Evolutionary conservation across 2,888 invertebrate species (phyloP).

Genomic region (Xestia ashworthii): DNA sequence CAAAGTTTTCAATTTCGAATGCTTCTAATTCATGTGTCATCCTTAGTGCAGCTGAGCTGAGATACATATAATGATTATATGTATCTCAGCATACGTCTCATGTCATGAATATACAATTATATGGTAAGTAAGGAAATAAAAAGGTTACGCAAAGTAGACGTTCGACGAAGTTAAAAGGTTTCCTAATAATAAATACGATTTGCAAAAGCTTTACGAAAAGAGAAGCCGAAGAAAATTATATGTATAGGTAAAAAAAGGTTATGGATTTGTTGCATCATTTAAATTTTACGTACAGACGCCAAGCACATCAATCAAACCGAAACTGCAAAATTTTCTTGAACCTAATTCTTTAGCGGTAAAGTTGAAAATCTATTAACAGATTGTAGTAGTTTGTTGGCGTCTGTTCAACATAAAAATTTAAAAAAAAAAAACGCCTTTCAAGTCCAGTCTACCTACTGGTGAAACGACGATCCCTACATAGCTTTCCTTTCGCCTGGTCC

Average conservation of each 20-base stretch:
- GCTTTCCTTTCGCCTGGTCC: background rate
- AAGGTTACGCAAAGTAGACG: slow-evolving; percentile 52
- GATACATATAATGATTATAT: slow-evolving; percentile 40
- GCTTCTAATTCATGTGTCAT: background rate
- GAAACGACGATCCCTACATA: background rate
- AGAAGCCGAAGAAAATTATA: slow-evolving; percentile 4
- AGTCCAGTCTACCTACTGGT: too few relatives aligned
- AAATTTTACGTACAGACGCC: background rate
- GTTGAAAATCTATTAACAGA: too few relatives aligned
- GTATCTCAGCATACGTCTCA: slow-evolving; percentile 16
- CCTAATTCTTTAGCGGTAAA: too few relatives aligned
- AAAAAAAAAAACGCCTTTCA: too few relatives aligned
- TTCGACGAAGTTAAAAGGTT: slow-evolving; percentile 51
- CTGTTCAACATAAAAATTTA: too few relatives aligned
- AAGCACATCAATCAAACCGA: background rate
- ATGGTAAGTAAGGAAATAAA: slow-evolving; percentile 48
- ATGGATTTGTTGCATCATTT: background rate
- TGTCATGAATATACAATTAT: slow-evolving; percentile 55
- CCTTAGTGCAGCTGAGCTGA: slow-evolving; percentile 5
- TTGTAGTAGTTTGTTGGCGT: too few relatives aligned
- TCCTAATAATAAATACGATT: slow-evolving; percentile 53
- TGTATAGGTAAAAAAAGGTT: background rate
- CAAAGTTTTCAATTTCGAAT: background rate
- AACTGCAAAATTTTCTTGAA: too few relatives aligned
- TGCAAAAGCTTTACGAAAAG: slow-evolving; percentile 22